A percentile compares a stretch with the other conserved stretches of the same genome.
Conservation (phyloP, 2,797 vertebrate genomes). For the Labeo calbasu region DNA sequence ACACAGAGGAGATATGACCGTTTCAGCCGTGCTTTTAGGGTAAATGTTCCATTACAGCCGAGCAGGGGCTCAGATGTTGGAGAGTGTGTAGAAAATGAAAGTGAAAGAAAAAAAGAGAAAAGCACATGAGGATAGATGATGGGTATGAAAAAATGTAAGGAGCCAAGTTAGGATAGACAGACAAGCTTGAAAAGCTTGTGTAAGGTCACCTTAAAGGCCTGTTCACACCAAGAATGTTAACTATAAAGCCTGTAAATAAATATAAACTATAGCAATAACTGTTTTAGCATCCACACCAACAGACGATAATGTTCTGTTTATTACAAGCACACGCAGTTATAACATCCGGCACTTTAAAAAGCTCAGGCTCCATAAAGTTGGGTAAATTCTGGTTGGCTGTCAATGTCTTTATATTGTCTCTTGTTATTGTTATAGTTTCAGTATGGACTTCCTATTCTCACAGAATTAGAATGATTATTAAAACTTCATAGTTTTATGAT, state of each 20-base stretch:
- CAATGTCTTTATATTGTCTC: neutral
- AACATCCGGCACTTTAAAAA: neutral
- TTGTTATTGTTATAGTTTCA: neutral
- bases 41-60: conserved; percentile 48
- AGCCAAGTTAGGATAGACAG: neutral
- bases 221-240: neutral
- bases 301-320: neutral
- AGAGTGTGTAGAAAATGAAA: conserved; percentile 30
- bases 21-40: conserved; percentile 25
- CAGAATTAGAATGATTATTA: neutral
- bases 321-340: neutral
- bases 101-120: conserved; percentile 16
- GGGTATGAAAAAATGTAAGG: neutral
- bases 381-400: neutral
- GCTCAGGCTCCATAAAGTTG: neutral
- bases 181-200: conserved; percentile 3
- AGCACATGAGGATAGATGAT: neutral
- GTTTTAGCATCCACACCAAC: neutral
- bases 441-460: neutral
- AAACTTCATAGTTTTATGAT: neutral
- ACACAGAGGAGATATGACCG: conserved; percentile 26
- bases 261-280: neutral
- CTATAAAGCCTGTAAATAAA: neutral
- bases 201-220: neutral
- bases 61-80: conserved; percentile 35